These are phyloP conservation scores for Trachemys scripta DNA, from an alignment of 2,113 vertebrate genomes.

Conservation along the genomic window DNA sequence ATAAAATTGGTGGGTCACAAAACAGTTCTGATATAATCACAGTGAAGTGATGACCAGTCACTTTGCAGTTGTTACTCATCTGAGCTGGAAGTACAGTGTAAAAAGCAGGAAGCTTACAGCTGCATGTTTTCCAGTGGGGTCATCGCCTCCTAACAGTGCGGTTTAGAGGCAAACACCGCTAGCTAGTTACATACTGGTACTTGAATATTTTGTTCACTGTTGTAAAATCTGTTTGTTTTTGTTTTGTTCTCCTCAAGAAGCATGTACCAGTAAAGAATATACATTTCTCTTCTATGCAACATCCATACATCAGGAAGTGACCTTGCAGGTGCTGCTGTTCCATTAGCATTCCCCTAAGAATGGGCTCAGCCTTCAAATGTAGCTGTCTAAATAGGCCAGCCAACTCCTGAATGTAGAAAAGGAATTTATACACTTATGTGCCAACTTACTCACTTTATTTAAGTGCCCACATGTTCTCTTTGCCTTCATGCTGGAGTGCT, in stretches of 20 bases:
- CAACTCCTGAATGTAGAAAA: background rate
- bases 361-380: background rate
- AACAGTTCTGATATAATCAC: background rate
- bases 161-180: background rate
- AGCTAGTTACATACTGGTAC: background rate
- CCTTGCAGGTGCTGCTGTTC: background rate
- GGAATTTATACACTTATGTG: background rate
- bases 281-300: background rate
- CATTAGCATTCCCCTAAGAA: background rate
- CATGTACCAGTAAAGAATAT: background rate
- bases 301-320: background rate
- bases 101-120: background rate
- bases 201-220: background rate
- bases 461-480: background rate
- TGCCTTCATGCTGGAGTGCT: rapidly evolving
- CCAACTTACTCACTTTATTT: background rate
- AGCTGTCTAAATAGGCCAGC: background rate
- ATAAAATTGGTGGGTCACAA: background rate
- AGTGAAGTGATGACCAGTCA: constrained; percentile 18
- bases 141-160: background rate
- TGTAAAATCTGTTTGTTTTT: background rate
- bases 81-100: background rate
- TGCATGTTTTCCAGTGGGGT: background rate
- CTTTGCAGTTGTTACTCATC: background rate
- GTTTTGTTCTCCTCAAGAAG: background rate